phyloP scores from a whole-genome alignment of 1,140 invertebrate species.

The Papilio machaon region DNA sequence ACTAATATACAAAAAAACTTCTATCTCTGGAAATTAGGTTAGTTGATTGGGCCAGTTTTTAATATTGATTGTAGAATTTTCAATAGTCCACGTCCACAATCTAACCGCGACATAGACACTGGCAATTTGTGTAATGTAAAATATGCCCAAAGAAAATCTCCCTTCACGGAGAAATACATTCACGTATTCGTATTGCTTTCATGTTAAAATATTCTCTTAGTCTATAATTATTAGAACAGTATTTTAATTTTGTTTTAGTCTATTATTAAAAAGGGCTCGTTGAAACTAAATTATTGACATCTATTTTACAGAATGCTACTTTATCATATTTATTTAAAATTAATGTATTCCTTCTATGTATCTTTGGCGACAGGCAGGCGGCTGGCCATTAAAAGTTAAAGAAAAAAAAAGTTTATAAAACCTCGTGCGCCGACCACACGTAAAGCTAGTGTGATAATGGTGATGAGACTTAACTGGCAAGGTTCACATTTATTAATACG shows the following conservation, averaged over 20 bases:
- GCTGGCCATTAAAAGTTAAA: no score
- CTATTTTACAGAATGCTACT: no score
- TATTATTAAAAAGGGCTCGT: background rate
- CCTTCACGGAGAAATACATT: background rate
- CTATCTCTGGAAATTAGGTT: no score
- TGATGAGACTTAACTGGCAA: no score
- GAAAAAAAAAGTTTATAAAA: no score
- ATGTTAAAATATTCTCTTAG: constrained; percentile 1
- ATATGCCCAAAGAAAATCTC: background rate
- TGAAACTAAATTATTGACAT: background rate
- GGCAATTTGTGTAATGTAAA: constrained; percentile 12
- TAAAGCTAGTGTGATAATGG: no score
- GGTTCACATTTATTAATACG: background rate
- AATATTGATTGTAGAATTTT: background rate
- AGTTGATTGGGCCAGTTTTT: no score
- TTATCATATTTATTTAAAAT: no score
- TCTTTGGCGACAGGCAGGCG: no score
- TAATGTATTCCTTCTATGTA: no score
- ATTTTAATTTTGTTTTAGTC: background rate
- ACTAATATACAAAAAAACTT: no score
- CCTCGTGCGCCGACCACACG: no score
- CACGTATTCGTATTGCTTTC: background rate
- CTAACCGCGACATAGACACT: background rate
- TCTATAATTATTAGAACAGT: background rate
- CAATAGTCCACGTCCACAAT: background rate